A percentile compares a stretch with the other conserved stretches of the same genome.
Evolutionary conservation across 1,140 invertebrate species (phyloP).

Genomic region (Coptotermes formosanus): DNA sequence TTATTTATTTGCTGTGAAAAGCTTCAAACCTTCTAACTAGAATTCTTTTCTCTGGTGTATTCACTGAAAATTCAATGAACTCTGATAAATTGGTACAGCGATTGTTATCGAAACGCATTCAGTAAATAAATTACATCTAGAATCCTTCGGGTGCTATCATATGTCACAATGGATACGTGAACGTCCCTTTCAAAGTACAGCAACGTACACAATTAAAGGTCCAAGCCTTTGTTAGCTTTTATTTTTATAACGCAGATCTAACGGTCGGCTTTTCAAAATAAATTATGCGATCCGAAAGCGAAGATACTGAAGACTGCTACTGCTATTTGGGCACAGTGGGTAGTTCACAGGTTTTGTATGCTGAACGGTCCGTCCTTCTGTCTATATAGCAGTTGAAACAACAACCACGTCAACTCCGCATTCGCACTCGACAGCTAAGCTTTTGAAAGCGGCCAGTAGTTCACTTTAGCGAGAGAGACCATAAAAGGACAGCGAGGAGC

Average conservation of each 20-base stretch:
- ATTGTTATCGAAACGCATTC: no score
- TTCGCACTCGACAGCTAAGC: background rate
- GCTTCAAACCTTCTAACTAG: no score
- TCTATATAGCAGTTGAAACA: background rate
- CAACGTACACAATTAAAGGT: background rate
- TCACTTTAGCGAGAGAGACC: background rate
- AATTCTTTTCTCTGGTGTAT: no score
- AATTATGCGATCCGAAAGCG: background rate
- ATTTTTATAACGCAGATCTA: background rate
- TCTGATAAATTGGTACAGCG: no score
- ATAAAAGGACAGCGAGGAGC: background rate
- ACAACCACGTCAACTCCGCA: background rate
- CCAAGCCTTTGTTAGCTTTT: background rate
- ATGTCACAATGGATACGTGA: no score
- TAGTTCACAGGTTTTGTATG: background rate
- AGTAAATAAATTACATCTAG: no score
- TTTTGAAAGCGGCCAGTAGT: background rate
- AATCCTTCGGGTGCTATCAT: no score
- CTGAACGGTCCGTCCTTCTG: background rate
- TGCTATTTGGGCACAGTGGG: background rate
- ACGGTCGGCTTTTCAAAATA: background rate
- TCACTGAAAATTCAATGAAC: no score
- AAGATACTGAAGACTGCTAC: background rate
- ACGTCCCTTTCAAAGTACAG: background rate
- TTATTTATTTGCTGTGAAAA: no score